Conservation (phyloP, 2,888 invertebrate species). For the Apoda limacodes region DNA sequence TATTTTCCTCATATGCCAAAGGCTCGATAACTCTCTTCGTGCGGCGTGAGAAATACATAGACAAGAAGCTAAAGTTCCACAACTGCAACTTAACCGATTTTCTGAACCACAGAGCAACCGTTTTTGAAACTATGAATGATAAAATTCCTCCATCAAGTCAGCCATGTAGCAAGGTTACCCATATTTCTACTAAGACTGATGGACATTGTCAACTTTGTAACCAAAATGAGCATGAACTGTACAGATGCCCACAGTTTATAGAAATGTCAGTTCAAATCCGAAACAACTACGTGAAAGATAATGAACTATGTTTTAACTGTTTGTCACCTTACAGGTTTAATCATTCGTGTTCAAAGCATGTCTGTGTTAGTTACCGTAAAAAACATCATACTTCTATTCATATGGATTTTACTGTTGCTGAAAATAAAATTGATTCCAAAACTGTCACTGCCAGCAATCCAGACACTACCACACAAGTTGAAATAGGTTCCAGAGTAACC, state of each 20-base stretch:
- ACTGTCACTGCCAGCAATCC: too few relatives aligned
- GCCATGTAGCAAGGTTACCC: background rate
- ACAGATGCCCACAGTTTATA: background rate
- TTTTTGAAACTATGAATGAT: background rate
- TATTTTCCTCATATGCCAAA: slow-evolving; percentile 9
- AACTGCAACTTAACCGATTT: background rate
- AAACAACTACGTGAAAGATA: slow-evolving; percentile 1
- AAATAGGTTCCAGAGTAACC: background rate
- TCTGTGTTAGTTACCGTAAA: background rate
- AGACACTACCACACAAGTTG: background rate
- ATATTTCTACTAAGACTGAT: background rate
- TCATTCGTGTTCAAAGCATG: background rate
- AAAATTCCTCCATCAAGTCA: too few relatives aligned
- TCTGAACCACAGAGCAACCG: background rate
- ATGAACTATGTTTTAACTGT: slow-evolving; percentile 2
- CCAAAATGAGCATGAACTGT: slow-evolving; percentile 3
- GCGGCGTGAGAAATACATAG: slow-evolving; percentile 11
- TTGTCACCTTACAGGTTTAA: slow-evolving; percentile 1
- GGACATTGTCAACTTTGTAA: too few relatives aligned
- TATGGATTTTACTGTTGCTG: too few relatives aligned
- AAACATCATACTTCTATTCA: background rate
- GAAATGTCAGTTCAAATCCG: background rate
- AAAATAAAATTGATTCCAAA: too few relatives aligned
- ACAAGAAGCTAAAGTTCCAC: slow-evolving; percentile 1
- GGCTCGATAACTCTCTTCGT: slow-evolving; percentile 9